Base-by-base conservation (phyloP, 2,888 invertebrate species). In the Chrysolina oricalcia region DNA sequence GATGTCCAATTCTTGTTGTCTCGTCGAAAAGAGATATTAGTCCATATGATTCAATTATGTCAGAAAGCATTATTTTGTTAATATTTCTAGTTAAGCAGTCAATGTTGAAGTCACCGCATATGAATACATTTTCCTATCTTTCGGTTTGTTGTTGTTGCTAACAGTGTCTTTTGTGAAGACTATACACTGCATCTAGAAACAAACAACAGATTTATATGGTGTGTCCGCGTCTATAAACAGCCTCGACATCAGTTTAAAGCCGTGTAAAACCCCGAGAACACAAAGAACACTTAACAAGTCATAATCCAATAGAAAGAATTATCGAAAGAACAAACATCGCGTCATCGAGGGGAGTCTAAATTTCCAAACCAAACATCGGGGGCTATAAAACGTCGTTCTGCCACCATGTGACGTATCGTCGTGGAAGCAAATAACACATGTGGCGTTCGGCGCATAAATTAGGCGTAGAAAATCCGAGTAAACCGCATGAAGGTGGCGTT, bases 401-500 rank as follows among this genome's bases (percentile, higher is more conserved):
- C 81, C 79, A 80, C 78, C 80, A 77, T 80, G 82, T 84, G 83
- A 85, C 84, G 83, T 83, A 84, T 84, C 85, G 81, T 80, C 76
- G 68, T 53, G 56, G 53, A 40, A 15, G 41, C 48, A 43, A 27
- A 68, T 41, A 53, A 83, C 82, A 83, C 84, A 83, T 84, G 82
- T 80, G 85, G 80, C 81, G 78, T 82, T 80, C 77, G 76, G 82
- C 82, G 82, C 81, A 85, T 84, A 87, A 87, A 87, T 87, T 87
- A 86, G 83, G 84, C 86, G 83, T 81, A 85, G 85, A 86, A 87
- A 87, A 86, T 86, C 85, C 86, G 83, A 82, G 84, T 83, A 81
- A 85, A 87, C 86, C 87, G 84, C 87, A 86, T 83, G 83, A 73
- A 78, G 79, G 82, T 78, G 82, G 77, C 73, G 80, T 69, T 75